A percentile compares a stretch with the other conserved stretches of the same genome.
phyloP scores from a whole-genome alignment of 2,113 vertebrate genomes.

The Speoplatyrhinus poulsoni region DNA sequence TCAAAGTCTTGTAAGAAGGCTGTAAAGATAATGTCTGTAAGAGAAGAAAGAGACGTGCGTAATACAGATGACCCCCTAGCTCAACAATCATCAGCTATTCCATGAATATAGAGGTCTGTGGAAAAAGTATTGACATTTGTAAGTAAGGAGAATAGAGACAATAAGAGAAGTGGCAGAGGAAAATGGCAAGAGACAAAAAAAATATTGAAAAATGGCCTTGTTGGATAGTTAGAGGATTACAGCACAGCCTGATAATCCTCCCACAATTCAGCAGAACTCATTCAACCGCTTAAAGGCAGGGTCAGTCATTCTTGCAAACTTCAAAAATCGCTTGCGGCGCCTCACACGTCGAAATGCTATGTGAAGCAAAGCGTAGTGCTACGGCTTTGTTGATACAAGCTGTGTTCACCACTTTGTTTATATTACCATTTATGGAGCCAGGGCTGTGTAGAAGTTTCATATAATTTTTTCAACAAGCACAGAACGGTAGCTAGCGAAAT shows the following conservation, averaged over 20 bases:
- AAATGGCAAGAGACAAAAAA: constrained; percentile 38
- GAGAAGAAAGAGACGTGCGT: too few species aligned
- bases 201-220: constrained; percentile 51
- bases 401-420: too few species aligned
- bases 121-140: neutral
- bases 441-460: too few species aligned
- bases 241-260: constrained; percentile 59
- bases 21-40: neutral
- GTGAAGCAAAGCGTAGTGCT: too few species aligned
- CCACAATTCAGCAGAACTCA: constrained; percentile 63
- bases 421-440: too few species aligned
- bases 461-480: too few species aligned
- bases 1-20: constrained; percentile 9
- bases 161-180: constrained; percentile 37
- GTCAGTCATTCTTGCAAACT: too few species aligned
- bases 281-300: constrained; percentile 40
- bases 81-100: neutral
- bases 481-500: too few species aligned
- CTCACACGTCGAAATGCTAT: too few species aligned
- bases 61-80: too few species aligned
- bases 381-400: too few species aligned
- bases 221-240: constrained; percentile 74
- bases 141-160: constrained; percentile 14
- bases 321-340: too few species aligned
- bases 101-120: constrained; percentile 4